Conservation (phyloP, 2,888 invertebrate species). For the Hypomecis punctinalis region DNA sequence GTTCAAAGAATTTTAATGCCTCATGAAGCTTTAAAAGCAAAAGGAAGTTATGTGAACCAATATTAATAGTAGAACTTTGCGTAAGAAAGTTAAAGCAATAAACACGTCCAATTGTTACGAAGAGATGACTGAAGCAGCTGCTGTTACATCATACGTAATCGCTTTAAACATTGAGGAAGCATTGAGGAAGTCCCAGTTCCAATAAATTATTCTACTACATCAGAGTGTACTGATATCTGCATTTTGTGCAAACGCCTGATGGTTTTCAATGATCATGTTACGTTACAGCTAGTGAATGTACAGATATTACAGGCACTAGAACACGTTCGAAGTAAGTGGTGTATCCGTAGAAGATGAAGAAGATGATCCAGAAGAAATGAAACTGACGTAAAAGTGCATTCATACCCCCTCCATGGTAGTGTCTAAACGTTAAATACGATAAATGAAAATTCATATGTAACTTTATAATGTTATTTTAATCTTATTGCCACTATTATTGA, state of each 20-base stretch:
- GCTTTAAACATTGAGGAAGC: not conserved
- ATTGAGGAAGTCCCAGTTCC: not conserved
- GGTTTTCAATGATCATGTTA: slow-evolving; percentile 2
- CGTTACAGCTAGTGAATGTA: slow-evolving; percentile 10
- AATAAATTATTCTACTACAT: not conserved
- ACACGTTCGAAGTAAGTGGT: too few relatives aligned
- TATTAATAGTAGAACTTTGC: too few relatives aligned
- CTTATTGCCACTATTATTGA: too few relatives aligned
- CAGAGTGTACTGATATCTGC: too few relatives aligned
- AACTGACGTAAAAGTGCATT: too few relatives aligned
- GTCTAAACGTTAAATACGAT: too few relatives aligned
- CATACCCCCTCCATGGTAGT: too few relatives aligned
- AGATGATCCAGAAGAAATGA: too few relatives aligned
- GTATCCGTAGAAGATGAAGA: not conserved
- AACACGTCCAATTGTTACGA: not conserved
- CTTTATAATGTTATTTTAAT: too few relatives aligned
- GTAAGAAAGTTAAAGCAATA: too few relatives aligned
- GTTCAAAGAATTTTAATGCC: slow-evolving; percentile 18
- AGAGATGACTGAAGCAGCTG: not conserved
- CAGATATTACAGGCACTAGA: not conserved
- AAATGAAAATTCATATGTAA: too few relatives aligned
- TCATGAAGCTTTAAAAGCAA: slow-evolving; percentile 26
- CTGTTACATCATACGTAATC: too few relatives aligned
- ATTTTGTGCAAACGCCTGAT: slow-evolving; percentile 14
- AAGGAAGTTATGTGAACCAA: not conserved